A percentile compares a stretch with the other conserved stretches of the same genome.
These are phyloP conservation scores for Paracyclopina nana DNA, from an alignment of 1,140 invertebrate genomes.

Conservation along the genomic window DNA sequence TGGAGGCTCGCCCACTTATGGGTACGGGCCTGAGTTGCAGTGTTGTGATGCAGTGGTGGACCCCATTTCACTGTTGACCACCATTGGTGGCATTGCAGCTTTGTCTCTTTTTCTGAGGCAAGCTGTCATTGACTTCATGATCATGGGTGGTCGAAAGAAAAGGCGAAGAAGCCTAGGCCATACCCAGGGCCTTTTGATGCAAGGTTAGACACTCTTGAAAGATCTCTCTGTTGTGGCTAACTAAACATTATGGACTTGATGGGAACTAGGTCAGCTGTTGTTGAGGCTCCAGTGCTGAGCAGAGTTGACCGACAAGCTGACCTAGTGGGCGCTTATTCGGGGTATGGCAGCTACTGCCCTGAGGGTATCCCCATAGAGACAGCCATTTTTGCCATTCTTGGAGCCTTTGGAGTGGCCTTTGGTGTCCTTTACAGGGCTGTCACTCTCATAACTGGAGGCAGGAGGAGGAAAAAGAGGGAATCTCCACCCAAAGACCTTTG, in stretches of 20 bases:
- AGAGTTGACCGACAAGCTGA: no score
- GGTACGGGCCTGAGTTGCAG: no score
- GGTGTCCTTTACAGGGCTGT: slow-evolving; percentile 9
- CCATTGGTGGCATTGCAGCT: neutral
- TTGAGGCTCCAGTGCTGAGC: no score
- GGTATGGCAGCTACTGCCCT: slow-evolving; percentile 7
- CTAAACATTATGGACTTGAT: no score
- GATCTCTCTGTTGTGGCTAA: no score
- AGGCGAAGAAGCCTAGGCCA: no score
- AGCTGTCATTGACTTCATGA: neutral
- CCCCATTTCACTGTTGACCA: neutral
- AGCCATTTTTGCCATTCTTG: slow-evolving; percentile 6
- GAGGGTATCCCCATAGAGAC: slow-evolving; percentile 7
- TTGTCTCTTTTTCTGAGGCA: neutral
- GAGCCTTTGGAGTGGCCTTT: slow-evolving; percentile 13
- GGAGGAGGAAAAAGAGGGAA: neutral
- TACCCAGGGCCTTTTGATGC: no score
- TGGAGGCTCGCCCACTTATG: no score
- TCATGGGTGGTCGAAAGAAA: no score
- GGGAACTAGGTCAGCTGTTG: no score
- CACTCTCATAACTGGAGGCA: neutral
- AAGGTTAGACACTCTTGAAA: no score
- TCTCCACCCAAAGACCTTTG: no score
- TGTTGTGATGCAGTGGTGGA: slow-evolving; percentile 1
- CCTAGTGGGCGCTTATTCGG: neutral